These are phyloP conservation scores for Vombatus ursinus DNA, from an alignment of 2,113 vertebrate genomes.

Conservation along the genomic window DNA sequence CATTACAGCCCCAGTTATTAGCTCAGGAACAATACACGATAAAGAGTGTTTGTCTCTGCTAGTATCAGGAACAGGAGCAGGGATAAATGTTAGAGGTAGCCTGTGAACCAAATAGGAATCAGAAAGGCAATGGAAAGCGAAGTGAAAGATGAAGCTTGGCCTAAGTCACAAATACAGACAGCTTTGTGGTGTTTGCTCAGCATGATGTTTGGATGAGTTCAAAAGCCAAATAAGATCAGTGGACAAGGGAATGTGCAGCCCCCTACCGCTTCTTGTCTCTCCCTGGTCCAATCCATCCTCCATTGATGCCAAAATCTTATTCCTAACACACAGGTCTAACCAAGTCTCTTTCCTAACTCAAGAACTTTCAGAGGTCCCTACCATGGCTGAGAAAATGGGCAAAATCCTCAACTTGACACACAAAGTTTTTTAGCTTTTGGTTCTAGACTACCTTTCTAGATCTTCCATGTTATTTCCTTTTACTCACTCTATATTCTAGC, in stretches of 20 bases:
- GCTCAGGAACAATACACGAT: neutral
- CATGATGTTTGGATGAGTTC: neutral
- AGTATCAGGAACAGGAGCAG: neutral
- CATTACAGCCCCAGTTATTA: neutral
- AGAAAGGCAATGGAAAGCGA: neutral
- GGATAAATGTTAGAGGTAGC: too few species aligned
- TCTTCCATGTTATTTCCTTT: neutral
- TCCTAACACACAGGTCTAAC: neutral
- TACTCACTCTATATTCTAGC: neutral
- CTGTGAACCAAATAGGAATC: neutral
- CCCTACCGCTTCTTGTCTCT: neutral
- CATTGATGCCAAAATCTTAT: neutral
- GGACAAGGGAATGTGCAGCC: neutral
- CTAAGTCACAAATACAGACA: neutral
- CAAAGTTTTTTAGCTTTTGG: neutral
- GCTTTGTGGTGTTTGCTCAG: neutral
- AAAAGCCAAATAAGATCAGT: neutral
- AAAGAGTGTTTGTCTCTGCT: neutral
- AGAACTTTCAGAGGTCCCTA: neutral
- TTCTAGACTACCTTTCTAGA: neutral
- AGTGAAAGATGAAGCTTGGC: neutral
- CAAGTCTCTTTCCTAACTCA: neutral
- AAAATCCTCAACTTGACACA: neutral
- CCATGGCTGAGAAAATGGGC: neutral
- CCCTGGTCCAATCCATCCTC: neutral